Percentiles rank a stretch among this genome's conserved stretches.
Conservation (phyloP, 2,888 invertebrate genomes). For the Sclerodermus sp. region DNA sequence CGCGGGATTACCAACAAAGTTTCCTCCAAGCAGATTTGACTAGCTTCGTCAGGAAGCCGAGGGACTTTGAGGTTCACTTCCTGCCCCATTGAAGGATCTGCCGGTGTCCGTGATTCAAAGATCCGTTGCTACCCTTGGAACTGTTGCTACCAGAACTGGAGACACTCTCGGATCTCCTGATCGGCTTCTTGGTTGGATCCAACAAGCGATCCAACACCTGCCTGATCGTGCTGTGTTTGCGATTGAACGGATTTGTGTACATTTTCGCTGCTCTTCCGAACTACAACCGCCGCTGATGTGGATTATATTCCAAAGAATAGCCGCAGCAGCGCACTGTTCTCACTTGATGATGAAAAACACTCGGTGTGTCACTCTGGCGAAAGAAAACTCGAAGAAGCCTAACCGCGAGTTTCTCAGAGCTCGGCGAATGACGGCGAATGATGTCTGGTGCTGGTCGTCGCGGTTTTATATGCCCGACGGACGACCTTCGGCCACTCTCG, state of each 20-base stretch:
- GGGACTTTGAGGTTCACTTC: slow-evolving; percentile 35
- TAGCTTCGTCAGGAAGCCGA: not conserved
- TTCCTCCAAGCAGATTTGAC: too few species aligned
- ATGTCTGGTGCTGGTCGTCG: not conserved
- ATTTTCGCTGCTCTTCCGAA: slow-evolving; percentile 51
- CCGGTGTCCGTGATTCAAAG: slow-evolving; percentile 33
- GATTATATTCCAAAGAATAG: too few species aligned
- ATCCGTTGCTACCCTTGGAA: slow-evolving; percentile 42
- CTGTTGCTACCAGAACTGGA: slow-evolving; percentile 44
- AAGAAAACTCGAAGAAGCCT: not conserved
- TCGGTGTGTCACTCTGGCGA: not conserved
- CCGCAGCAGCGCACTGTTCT: too few species aligned
- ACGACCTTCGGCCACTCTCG: not conserved
- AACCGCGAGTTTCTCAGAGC: not conserved
- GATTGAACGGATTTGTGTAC: slow-evolving; percentile 72
- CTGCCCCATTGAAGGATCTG: slow-evolving; percentile 46
- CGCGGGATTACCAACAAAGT: too few species aligned
- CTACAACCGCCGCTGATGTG: too few species aligned
- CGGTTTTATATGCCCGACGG: not conserved
- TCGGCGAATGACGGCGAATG: not conserved
- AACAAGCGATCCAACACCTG: slow-evolving; percentile 68
- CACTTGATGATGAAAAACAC: too few species aligned
- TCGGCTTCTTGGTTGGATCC: slow-evolving; percentile 55
- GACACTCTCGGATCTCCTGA: slow-evolving; percentile 48
- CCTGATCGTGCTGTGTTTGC: slow-evolving; percentile 69